phyloP scores from a whole-genome alignment of 1,140 invertebrate species.

The Diuraphis noxia region DNA sequence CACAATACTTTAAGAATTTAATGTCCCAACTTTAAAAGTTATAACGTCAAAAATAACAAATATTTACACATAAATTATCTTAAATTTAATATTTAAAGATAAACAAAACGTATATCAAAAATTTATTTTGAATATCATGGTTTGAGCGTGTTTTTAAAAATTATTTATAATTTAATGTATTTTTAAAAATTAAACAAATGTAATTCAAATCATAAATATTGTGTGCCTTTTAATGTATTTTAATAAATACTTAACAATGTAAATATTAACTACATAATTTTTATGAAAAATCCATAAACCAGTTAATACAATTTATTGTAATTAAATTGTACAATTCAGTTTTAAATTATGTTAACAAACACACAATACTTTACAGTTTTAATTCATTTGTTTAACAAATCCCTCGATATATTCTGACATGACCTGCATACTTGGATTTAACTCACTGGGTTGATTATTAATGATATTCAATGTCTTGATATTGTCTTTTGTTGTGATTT shows the following conservation, averaged over 20 bases:
- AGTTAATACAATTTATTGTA: not conserved
- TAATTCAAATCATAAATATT: not conserved
- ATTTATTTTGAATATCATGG: not conserved
- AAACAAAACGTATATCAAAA: not conserved
- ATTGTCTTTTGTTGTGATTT: constrained; percentile 18
- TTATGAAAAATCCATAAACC: not conserved
- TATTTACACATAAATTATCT: not conserved
- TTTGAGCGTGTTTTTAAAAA: not conserved
- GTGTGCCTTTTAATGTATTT: not conserved
- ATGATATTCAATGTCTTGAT: not conserved
- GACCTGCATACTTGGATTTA: not conserved
- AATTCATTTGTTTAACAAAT: constrained; percentile 17
- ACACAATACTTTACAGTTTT: not conserved
- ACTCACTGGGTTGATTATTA: not conserved
- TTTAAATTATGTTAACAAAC: not conserved
- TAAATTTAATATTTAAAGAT: not conserved
- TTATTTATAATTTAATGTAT: not conserved
- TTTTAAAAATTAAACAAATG: not conserved
- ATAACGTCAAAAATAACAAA: not conserved
- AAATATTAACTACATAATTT: not conserved
- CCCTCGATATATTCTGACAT: constrained; percentile 16
- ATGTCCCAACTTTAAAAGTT: not conserved
- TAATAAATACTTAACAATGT: constrained; percentile 4
- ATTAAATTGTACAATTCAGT: not conserved
- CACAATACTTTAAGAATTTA: not conserved